phyloP scores from a whole-genome alignment of 2,797 vertebrate species.

The Sebastes itinus region DNA sequence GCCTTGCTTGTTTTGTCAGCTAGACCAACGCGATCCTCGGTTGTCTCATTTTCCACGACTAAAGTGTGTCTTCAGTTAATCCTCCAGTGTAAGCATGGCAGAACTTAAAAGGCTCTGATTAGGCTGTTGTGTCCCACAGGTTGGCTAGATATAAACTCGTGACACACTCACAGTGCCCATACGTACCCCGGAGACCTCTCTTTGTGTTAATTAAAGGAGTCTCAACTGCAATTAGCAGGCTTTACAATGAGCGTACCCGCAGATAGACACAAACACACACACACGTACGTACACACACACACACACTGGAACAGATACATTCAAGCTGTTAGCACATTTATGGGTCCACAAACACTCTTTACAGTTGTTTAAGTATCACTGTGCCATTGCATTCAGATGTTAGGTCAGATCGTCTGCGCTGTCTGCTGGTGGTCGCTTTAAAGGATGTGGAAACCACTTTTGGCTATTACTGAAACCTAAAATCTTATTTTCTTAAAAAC shows the following conservation, averaged over 20 bases:
- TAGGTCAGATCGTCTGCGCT: background rate
- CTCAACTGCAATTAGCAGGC: slow-evolving; percentile 79
- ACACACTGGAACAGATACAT: slow-evolving; percentile 47
- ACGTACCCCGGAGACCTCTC: slow-evolving; percentile 66
- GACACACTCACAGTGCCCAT: slow-evolving; percentile 74
- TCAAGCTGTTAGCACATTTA: slow-evolving; percentile 50
- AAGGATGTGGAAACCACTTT: background rate
- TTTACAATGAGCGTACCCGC: slow-evolving; percentile 64
- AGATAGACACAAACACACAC: slow-evolving; percentile 42
- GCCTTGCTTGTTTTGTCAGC: slow-evolving; percentile 62
- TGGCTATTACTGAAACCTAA: background rate
- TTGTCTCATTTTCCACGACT: slow-evolving; percentile 75
- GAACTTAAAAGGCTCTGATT: slow-evolving; percentile 82
- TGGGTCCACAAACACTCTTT: slow-evolving; percentile 45
- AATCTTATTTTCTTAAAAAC: background rate
- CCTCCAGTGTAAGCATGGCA: slow-evolving; percentile 77
- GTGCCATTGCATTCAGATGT: slow-evolving; percentile 1
- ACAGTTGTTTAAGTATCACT: slow-evolving; percentile 30
- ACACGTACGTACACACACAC: slow-evolving; percentile 8
- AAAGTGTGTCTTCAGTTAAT: slow-evolving; percentile 77
- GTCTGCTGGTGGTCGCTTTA: background rate
- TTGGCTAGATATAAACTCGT: slow-evolving; percentile 75
- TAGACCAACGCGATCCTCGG: slow-evolving; percentile 56
- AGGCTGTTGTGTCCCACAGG: slow-evolving; percentile 80
- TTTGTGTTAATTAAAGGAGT: slow-evolving; percentile 82